phyloP scores from a whole-genome alignment of 1,140 invertebrate species.

The Nomia melanderi region DNA sequence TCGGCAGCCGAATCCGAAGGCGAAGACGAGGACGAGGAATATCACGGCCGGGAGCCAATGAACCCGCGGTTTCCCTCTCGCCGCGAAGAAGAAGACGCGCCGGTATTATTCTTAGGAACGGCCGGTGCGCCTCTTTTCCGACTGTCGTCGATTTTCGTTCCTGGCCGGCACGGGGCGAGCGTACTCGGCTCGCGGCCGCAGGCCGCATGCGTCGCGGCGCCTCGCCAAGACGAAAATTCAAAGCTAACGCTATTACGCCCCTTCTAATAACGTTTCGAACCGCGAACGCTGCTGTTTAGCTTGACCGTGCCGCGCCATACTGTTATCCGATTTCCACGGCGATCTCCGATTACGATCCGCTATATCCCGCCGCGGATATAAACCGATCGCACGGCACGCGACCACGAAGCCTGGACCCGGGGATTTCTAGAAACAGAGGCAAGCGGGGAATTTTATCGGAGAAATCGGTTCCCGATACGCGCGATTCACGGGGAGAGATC shows the following conservation, averaged over 20 bases:
- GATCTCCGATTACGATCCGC: too few relatives aligned
- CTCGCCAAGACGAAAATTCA: conserved; percentile 71
- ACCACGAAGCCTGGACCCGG: too few relatives aligned
- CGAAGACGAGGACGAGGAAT: conserved; percentile 5
- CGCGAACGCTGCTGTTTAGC: conserved; percentile 77
- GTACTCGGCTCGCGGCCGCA: conserved; percentile 10
- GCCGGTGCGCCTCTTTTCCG: conserved; percentile 34
- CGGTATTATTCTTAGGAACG: conserved; percentile 72
- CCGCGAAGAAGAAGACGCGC: neutral
- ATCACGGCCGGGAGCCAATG: conserved; percentile 41
- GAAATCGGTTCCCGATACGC: conserved; percentile 3
- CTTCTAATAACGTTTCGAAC: conserved; percentile 77
- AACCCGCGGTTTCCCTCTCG: conserved; percentile 6
- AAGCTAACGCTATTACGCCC: conserved; percentile 62
- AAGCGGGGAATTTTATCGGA: conserved; percentile 2
- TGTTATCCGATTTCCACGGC: conserved; percentile 65
- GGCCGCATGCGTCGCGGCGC: conserved; percentile 77
- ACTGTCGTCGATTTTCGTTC: conserved; percentile 52
- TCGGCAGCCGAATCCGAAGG: neutral
- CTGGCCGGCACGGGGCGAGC: conserved; percentile 54
- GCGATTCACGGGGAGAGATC: too few relatives aligned
- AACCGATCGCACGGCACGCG: too few relatives aligned
- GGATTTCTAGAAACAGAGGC: conserved; percentile 29
- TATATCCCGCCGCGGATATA: too few relatives aligned
- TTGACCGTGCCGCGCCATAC: conserved; percentile 78